These are phyloP conservation scores for Eurosta solidaginis DNA, from an alignment of 1,140 invertebrate genomes.

Conservation along the genomic window DNA sequence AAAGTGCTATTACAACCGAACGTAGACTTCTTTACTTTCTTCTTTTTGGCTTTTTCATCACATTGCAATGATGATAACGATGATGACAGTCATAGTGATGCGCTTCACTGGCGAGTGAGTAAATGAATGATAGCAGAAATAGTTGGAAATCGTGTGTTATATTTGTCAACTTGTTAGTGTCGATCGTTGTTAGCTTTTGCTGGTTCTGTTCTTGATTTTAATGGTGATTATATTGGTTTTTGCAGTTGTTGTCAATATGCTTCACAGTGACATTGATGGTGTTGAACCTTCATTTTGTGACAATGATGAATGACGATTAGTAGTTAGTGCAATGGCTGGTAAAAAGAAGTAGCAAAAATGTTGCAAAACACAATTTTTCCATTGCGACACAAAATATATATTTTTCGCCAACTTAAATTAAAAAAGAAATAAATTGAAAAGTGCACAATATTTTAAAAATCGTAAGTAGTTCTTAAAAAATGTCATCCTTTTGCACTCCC, in stretches of 20 bases:
- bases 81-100: no score
- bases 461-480: background rate
- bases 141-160: no score
- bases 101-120: no score
- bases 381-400: background rate
- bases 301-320: slow-evolving; percentile 20
- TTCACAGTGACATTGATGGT: background rate
- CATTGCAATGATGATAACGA: no score
- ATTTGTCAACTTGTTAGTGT: background rate
- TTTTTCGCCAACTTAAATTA: background rate
- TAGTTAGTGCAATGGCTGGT: background rate
- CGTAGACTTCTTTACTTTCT: no score
- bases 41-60: no score
- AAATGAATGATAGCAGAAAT: background rate
- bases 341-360: background rate
- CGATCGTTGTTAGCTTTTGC: slow-evolving; percentile 4
- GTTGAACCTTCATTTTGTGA: slow-evolving; percentile 9
- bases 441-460: background rate
- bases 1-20: no score
- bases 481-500: background rate
- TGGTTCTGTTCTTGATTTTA: background rate
- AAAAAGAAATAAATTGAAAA: background rate
- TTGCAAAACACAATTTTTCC: background rate
- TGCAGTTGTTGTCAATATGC: background rate
- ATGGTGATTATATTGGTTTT: slow-evolving; percentile 21